Percentiles rank a stretch among this genome's conserved stretches.
Conservation (phyloP, 2,797 vertebrate species). For the Pampus argenteus region DNA sequence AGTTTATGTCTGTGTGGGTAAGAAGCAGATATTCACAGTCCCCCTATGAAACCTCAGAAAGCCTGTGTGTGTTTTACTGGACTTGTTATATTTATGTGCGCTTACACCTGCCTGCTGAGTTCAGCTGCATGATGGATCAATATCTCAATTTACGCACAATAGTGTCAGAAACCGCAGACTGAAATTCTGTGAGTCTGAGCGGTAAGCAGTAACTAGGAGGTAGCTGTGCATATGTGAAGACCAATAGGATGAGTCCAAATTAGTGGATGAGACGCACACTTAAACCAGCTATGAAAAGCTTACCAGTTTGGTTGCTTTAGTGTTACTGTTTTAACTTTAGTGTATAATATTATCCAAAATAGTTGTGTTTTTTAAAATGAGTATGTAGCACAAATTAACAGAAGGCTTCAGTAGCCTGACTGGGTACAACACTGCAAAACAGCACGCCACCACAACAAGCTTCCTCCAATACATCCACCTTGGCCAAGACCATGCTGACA, state of each 20-base stretch:
- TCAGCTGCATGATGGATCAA: conserved; percentile 60
- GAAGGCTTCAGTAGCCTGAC: background rate
- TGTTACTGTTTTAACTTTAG: conserved; percentile 13
- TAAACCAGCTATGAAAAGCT: conserved; percentile 44
- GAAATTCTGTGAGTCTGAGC: conserved; percentile 56
- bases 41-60: conserved; percentile 5
- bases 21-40: conserved; percentile 8
- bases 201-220: conserved; percentile 42
- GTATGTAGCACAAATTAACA: background rate
- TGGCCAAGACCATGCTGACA: conserved; percentile 73
- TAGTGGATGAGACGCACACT: conserved; percentile 39
- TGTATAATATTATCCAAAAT: conserved; percentile 33
- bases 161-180: conserved; percentile 44
- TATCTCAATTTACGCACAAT: conserved; percentile 60
- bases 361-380: conserved; percentile 12
- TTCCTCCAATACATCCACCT: conserved; percentile 77
- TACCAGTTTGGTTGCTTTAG: too few relatives aligned
- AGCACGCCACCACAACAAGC: conserved; percentile 14
- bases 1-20: background rate
- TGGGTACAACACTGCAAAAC: conserved; percentile 11
- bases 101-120: conserved; percentile 50
- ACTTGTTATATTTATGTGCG: conserved; percentile 37
- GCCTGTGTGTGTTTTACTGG: conserved; percentile 1
- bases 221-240: conserved; percentile 26
- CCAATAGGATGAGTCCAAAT: conserved; percentile 48